These are phyloP conservation scores for Drosophila sp. DNA, from an alignment of 1,140 invertebrate species.

Conservation along the genomic window DNA sequence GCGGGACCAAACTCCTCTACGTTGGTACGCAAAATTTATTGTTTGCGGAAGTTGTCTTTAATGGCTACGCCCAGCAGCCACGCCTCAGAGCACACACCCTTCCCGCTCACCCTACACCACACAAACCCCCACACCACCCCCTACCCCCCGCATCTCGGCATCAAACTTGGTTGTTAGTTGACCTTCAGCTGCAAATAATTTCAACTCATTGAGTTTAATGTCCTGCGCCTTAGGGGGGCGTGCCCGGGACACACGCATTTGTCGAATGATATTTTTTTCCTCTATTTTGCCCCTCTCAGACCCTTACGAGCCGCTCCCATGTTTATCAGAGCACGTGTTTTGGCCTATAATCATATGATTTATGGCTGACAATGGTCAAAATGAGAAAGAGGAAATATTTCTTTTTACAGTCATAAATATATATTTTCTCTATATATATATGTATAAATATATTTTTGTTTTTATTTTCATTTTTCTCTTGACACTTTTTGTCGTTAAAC, in stretches of 20 bases:
- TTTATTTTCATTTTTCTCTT: constrained; percentile 29
- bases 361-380: constrained; percentile 52
- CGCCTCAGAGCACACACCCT: constrained; percentile 7
- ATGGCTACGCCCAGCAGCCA: constrained; percentile 61
- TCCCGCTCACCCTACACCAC: neutral
- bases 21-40: constrained; percentile 67
- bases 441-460: constrained; percentile 18
- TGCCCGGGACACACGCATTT: constrained; percentile 32
- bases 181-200: constrained; percentile 78
- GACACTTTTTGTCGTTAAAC: constrained; percentile 44
- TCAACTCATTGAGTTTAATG: constrained; percentile 81
- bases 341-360: constrained; percentile 72
- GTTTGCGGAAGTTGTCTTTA: constrained; percentile 79
- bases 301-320: neutral
- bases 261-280: constrained; percentile 22
- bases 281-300: constrained; percentile 21
- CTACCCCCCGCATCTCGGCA: constrained; percentile 15
- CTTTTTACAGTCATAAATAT: constrained; percentile 49
- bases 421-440: constrained; percentile 34
- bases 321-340: constrained; percentile 63
- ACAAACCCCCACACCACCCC: neutral
- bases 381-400: constrained; percentile 9
- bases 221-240: constrained; percentile 50
- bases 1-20: constrained; percentile 35
- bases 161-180: constrained; percentile 47